These are phyloP conservation scores for Neoscelio sp. DNA, from an alignment of 2,888 invertebrate species.

Conservation along the genomic window DNA sequence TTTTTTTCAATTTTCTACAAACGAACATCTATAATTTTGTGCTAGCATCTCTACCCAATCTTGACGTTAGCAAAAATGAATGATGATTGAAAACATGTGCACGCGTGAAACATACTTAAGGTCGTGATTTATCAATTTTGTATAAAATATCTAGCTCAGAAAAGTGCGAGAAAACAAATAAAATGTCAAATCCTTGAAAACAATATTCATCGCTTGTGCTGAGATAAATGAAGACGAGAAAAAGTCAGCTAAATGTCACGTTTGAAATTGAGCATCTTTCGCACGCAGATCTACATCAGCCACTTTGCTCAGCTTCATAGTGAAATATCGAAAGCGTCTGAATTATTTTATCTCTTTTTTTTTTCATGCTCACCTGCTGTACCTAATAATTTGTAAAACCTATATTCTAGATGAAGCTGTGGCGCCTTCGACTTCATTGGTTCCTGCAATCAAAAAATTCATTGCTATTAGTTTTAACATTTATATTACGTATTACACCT, in stretches of 20 bases:
- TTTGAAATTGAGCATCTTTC: not conserved
- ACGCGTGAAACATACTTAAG: too few species aligned
- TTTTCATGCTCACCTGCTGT: constrained; percentile 91
- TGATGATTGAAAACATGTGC: too few species aligned
- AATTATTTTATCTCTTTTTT: constrained; percentile 18
- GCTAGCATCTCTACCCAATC: too few species aligned
- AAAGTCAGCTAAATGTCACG: constrained; percentile 37
- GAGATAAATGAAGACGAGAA: constrained; percentile 45
- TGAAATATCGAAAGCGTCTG: constrained; percentile 27
- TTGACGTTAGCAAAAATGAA: too few species aligned
- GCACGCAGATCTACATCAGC: constrained; percentile 64
- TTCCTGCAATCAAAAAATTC: constrained; percentile 86
- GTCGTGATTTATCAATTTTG: too few species aligned
- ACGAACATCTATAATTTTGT: too few species aligned
- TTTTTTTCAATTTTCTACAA: too few species aligned
- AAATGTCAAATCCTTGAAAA: constrained; percentile 19
- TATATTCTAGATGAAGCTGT: constrained; percentile 99
- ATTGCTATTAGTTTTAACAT: not conserved
- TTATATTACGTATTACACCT: not conserved
- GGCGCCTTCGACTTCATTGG: constrained; percentile 99
- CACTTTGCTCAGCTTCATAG: constrained; percentile 59
- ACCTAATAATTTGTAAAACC: constrained; percentile 99
- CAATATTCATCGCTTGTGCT: constrained; percentile 29
- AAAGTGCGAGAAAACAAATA: too few species aligned
- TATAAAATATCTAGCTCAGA: too few species aligned